These are phyloP conservation scores for Leptinotarsa juncta DNA, from an alignment of 2,888 invertebrate genomes.

Conservation along the genomic window DNA sequence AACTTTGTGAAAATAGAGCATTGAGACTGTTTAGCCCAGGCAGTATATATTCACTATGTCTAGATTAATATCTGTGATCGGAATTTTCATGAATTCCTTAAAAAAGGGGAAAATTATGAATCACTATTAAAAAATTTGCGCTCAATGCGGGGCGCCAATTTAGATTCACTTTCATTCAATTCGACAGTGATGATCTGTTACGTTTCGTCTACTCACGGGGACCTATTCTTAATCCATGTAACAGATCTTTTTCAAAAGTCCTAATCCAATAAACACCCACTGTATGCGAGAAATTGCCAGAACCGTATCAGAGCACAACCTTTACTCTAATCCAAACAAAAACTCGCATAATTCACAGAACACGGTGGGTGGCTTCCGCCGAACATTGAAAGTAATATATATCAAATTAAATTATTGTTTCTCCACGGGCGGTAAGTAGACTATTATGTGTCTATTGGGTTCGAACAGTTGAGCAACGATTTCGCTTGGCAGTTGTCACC, in stretches of 20 bases:
- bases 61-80: no score
- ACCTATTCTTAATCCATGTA: neutral
- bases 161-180: no score
- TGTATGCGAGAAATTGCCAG: conserved; percentile 1
- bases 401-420: conserved; percentile 19
- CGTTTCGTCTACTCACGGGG: no score
- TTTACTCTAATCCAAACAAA: conserved; percentile 9
- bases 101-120: no score
- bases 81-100: no score
- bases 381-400: conserved; percentile 6
- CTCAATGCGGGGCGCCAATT: no score
- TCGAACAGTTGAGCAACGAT: conserved; percentile 1
- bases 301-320: conserved; percentile 4
- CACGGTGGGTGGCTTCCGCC: conserved; percentile 8
- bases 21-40: no score
- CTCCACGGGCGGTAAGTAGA: conserved; percentile 14
- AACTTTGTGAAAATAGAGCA: no score
- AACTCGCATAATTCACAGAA: conserved; percentile 5
- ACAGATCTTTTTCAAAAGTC: conserved; percentile 4
- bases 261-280: conserved; percentile 9
- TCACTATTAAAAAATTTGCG: no score
- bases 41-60: no score
- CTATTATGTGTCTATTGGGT: conserved; percentile 6
- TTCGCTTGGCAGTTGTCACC: conserved; percentile 7
- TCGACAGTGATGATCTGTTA: no score